A percentile compares a stretch with the other conserved stretches of the same genome.
Conservation (phyloP, 2,797 vertebrate species). For the Gambelia wislizenii region DNA sequence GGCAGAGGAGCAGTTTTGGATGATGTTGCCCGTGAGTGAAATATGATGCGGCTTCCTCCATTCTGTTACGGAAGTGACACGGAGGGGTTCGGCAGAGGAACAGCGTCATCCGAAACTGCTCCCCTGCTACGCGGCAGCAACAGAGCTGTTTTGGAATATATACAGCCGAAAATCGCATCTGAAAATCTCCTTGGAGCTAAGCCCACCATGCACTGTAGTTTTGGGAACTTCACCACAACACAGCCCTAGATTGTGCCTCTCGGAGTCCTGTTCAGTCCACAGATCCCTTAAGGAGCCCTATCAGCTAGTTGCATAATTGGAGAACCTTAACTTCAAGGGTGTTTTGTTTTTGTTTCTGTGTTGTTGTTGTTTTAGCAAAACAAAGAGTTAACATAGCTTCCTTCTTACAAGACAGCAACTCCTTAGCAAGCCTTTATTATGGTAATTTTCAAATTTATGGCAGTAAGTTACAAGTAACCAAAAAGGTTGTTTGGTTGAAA, state of each 20-base stretch:
- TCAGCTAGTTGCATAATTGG: neutral
- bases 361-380: too few relatives aligned
- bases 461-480: slow-evolving; percentile 75
- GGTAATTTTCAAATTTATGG: slow-evolving; percentile 79
- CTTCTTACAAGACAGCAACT: slow-evolving; percentile 65
- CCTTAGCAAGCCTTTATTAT: slow-evolving; percentile 74
- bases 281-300: neutral
- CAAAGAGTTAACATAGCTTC: slow-evolving; percentile 76
- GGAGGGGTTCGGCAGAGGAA: too few relatives aligned
- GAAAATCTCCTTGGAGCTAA: too few relatives aligned
- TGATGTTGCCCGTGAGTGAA: too few relatives aligned
- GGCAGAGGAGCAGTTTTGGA: too few relatives aligned
- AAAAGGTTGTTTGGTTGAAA: slow-evolving; percentile 77
- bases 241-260: neutral
- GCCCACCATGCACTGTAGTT: neutral
- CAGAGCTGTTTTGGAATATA: too few relatives aligned
- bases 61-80: too few relatives aligned
- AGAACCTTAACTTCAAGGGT: slow-evolving; percentile 12
- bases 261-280: neutral
- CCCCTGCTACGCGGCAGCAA: too few relatives aligned
- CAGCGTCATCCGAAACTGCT: too few relatives aligned
- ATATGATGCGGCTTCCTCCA: too few relatives aligned
- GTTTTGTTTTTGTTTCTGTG: slow-evolving; percentile 46
- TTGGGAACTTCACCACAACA: neutral
- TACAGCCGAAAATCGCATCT: too few relatives aligned